Percentiles rank a stretch among this genome's conserved stretches.
These are phyloP conservation scores for Diphyllodes magnificus DNA, from an alignment of 2,113 vertebrate species.

Conservation along the genomic window DNA sequence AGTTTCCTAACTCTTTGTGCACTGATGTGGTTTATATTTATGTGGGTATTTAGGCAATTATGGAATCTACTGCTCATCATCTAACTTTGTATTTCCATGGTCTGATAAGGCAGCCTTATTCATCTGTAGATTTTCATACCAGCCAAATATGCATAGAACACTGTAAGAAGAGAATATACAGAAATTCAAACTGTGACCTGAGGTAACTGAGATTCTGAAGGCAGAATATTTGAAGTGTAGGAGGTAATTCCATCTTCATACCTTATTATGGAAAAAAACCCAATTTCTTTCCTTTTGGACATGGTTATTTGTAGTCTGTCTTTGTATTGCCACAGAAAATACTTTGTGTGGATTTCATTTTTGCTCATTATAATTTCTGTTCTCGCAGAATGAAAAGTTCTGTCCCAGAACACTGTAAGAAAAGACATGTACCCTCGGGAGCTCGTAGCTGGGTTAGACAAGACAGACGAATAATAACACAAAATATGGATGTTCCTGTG, in stretches of 20 bases:
- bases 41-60: not conserved
- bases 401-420: not conserved
- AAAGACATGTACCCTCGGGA: not conserved
- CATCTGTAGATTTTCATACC: not conserved
- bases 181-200: not conserved
- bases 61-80: not conserved
- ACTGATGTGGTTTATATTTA: not conserved
- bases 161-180: not conserved
- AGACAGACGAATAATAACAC: not conserved
- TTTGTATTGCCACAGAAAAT: not conserved
- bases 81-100: not conserved
- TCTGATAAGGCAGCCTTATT: not conserved
- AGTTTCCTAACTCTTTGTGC: not conserved
- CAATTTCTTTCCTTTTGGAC: not conserved
- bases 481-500: not conserved
- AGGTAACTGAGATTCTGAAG: not conserved
- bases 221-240: not conserved
- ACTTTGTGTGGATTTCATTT: not conserved
- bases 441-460: not conserved
- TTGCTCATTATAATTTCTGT: not conserved
- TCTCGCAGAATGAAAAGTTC: not conserved
- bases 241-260: not conserved
- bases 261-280: not conserved
- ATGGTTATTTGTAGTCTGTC: not conserved
- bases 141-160: not conserved